phyloP scores from a whole-genome alignment of 2,888 invertebrate species.

The Ecdyonurus torrentis region DNA sequence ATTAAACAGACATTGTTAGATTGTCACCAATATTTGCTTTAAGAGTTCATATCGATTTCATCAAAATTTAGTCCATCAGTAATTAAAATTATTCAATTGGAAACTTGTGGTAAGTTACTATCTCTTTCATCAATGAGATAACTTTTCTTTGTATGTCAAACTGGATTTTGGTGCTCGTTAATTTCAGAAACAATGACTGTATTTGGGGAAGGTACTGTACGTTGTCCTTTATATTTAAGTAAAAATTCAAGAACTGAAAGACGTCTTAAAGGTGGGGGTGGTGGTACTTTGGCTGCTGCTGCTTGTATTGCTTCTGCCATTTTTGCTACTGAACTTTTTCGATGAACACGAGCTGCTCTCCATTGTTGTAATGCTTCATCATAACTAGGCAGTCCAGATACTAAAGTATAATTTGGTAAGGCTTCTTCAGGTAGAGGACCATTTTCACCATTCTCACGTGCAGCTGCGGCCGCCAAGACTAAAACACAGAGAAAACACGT shows the following conservation, averaged over 20 bases:
- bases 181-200: too few relatives aligned
- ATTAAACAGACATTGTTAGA: too few relatives aligned
- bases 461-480: neutral
- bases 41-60: too few relatives aligned
- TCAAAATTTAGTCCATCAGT: too few relatives aligned
- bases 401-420: conserved; percentile 42
- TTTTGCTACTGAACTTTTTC: neutral
- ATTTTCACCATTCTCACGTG: neutral
- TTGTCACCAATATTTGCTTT: too few relatives aligned
- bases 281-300: neutral
- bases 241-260: neutral
- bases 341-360: conserved; percentile 23
- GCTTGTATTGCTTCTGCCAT: conserved; percentile 4
- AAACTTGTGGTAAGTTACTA: too few relatives aligned
- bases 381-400: conserved; percentile 45
- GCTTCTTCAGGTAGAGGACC: conserved; percentile 25
- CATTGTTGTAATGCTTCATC: conserved; percentile 43
- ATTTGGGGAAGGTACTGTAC: neutral
- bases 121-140: too few relatives aligned
- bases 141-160: too few relatives aligned
- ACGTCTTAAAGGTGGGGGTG: neutral
- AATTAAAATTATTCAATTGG: too few relatives aligned
- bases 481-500: neutral
- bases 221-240: neutral
- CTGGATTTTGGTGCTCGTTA: too few relatives aligned